Conservation (phyloP, 2,797 vertebrate genomes). For the Coregonus ussuriensis region DNA sequence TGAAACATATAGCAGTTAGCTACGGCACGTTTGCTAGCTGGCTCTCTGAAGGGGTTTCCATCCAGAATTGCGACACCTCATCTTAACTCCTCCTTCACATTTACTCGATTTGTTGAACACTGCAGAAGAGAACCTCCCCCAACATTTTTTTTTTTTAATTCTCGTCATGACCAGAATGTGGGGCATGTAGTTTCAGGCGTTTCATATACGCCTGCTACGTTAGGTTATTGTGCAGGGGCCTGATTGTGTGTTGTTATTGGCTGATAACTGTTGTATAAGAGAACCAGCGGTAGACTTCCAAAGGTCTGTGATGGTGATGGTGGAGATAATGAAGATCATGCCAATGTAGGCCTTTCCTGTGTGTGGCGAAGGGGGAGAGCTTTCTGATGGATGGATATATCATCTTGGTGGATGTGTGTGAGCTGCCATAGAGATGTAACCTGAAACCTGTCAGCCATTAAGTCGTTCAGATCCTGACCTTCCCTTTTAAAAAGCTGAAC, state of each 20-base stretch:
- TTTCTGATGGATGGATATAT: background rate
- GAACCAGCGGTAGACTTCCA: background rate
- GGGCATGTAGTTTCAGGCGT: too few relatives aligned
- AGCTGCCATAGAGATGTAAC: constrained; percentile 68
- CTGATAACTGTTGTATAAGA: background rate
- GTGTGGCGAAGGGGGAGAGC: constrained; percentile 10
- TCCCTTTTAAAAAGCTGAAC: constrained; percentile 54
- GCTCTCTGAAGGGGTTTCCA: too few relatives aligned
- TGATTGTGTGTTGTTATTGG: background rate
- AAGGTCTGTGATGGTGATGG: background rate
- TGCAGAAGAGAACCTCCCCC: too few relatives aligned
- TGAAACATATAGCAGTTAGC: too few relatives aligned
- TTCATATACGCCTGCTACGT: too few relatives aligned
- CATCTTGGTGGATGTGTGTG: constrained; percentile 14
- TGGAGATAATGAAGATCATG: background rate
- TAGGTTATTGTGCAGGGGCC: background rate
- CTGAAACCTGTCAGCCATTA: constrained; percentile 70
- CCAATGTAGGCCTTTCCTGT: constrained; percentile 17
- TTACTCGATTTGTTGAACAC: too few relatives aligned
- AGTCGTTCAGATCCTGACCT: constrained; percentile 33
- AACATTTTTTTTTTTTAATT: too few relatives aligned
- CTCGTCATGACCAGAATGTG: too few relatives aligned
- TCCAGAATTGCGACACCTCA: too few relatives aligned
- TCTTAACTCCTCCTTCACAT: too few relatives aligned
- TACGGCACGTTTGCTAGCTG: too few relatives aligned